Percentiles rank a stretch among this genome's conserved stretches.
Conservation (phyloP, 1,140 invertebrate species). For the Hylyphantes graminicola region DNA sequence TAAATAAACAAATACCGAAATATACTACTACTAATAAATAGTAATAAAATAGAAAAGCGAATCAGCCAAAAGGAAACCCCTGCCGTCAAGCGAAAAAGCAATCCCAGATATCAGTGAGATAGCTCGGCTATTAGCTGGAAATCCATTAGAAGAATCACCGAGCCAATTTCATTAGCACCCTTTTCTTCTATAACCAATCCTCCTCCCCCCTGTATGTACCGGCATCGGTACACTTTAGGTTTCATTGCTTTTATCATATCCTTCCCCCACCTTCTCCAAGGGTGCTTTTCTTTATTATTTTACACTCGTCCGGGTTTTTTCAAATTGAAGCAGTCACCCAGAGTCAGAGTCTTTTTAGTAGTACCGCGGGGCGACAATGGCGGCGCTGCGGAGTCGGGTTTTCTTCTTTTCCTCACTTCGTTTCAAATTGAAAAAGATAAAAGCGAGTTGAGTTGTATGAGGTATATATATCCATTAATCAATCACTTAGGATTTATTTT, state of each 20-base stretch:
- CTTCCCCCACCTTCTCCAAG: slow-evolving; percentile 7
- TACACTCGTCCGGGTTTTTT: slow-evolving; percentile 38
- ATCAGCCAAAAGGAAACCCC: slow-evolving; percentile 23
- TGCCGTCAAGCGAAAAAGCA: slow-evolving; percentile 54
- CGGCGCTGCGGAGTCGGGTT: neutral
- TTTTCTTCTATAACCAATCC: slow-evolving; percentile 13
- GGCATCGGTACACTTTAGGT: slow-evolving; percentile 13
- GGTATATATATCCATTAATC: slow-evolving; percentile 56
- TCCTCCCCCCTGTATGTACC: slow-evolving; percentile 7
- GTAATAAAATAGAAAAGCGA: slow-evolving; percentile 15
- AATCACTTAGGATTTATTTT: slow-evolving; percentile 59
- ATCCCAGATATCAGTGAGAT: slow-evolving; percentile 46
- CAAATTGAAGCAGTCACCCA: slow-evolving; percentile 50
- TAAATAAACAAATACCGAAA: slow-evolving; percentile 36
- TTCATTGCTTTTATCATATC: slow-evolving; percentile 45
- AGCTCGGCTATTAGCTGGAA: slow-evolving; percentile 51
- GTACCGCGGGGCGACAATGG: slow-evolving; percentile 25
- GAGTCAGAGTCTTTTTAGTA: slow-evolving; percentile 30
- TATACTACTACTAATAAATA: slow-evolving; percentile 34
- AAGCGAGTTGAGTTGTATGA: slow-evolving; percentile 30
- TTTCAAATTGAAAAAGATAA: slow-evolving; percentile 55
- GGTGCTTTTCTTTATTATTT: slow-evolving; percentile 10
- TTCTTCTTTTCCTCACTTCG: neutral
- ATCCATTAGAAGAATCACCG: slow-evolving; percentile 55
- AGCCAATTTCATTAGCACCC: slow-evolving; percentile 58